phyloP scores from a whole-genome alignment of 2,797 vertebrate species.

The Odontamblyopus lacepedii region DNA sequence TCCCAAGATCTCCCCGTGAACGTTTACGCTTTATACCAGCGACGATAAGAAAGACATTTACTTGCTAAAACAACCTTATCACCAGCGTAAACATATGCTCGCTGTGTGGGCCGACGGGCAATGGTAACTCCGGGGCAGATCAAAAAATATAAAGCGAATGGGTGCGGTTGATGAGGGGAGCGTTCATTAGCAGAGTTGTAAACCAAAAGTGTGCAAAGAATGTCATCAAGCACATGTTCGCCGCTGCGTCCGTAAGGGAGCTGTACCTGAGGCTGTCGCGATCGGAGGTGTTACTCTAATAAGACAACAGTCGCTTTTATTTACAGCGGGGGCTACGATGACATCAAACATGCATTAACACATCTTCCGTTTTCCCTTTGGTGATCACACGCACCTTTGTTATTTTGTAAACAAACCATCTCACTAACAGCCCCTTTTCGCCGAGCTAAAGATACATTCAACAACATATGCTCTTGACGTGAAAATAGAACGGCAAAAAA shows the following conservation, averaged over 20 bases:
- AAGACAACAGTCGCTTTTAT: conserved; percentile 73
- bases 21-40: conserved; percentile 33
- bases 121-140: conserved; percentile 54
- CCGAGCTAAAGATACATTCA: conserved; percentile 79
- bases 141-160: conserved; percentile 46
- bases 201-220: conserved; percentile 58
- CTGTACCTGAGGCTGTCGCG: conserved; percentile 68
- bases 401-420: conserved; percentile 82
- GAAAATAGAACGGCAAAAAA: conserved; percentile 22
- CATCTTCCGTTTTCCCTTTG: conserved; percentile 77
- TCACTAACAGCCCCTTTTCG: conserved; percentile 74
- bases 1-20: conserved; percentile 31
- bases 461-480: conserved; percentile 83
- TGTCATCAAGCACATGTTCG: conserved; percentile 70
- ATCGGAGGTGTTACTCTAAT: conserved; percentile 73
- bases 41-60: conserved; percentile 38
- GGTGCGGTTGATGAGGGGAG: conserved; percentile 23
- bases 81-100: conserved; percentile 61
- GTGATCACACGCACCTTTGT: conserved; percentile 78
- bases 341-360: conserved; percentile 78
- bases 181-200: conserved; percentile 63
- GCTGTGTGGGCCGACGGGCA: conserved; percentile 34
- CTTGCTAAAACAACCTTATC: conserved; percentile 47
- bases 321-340: conserved; percentile 68
- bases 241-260: conserved; percentile 63